A percentile compares a stretch with the other conserved stretches of the same genome.
These are phyloP conservation scores for Ptiloglossa arizonensis DNA, from an alignment of 1,140 invertebrate species.

Conservation along the genomic window DNA sequence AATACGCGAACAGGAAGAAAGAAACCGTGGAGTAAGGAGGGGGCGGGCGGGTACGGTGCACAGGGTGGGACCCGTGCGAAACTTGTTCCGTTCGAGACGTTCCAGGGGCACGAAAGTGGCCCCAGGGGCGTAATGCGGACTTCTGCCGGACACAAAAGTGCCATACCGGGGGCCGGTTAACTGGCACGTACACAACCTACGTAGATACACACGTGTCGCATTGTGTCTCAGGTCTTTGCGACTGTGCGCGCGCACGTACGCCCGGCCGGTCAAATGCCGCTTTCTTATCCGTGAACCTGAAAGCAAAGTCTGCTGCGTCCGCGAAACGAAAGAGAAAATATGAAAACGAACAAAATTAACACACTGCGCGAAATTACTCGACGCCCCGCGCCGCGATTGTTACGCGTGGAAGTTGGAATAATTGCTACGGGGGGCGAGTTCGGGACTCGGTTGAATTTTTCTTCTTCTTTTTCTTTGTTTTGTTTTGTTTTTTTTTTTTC, in stretches of 20 bases:
- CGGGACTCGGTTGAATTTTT: neutral
- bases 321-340: no score
- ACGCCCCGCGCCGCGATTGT: neutral
- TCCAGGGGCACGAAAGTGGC: slow-evolving; percentile 54
- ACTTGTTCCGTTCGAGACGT: slow-evolving; percentile 55
- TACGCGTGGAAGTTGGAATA: slow-evolving; percentile 12
- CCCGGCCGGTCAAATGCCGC: neutral
- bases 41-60: neutral
- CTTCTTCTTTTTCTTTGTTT: neutral
- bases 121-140: slow-evolving; percentile 63
- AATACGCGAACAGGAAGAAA: neutral
- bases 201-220: slow-evolving; percentile 43
- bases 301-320: neutral
- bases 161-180: slow-evolving; percentile 62
- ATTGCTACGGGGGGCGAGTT: neutral
- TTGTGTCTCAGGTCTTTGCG: neutral
- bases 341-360: no score
- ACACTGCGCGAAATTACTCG: neutral
- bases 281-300: slow-evolving; percentile 12
- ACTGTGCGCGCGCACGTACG: neutral
- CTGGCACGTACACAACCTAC: slow-evolving; percentile 58
- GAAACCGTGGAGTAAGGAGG: neutral
- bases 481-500: no score
- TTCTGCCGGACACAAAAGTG: slow-evolving; percentile 65
- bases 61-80: slow-evolving; percentile 12